Evolutionary conservation across 2,113 vertebrate genomes (phyloP), one percentile per base, ranked within the genome.

Genomic region (Crotophaga sulcirostris): DNA sequence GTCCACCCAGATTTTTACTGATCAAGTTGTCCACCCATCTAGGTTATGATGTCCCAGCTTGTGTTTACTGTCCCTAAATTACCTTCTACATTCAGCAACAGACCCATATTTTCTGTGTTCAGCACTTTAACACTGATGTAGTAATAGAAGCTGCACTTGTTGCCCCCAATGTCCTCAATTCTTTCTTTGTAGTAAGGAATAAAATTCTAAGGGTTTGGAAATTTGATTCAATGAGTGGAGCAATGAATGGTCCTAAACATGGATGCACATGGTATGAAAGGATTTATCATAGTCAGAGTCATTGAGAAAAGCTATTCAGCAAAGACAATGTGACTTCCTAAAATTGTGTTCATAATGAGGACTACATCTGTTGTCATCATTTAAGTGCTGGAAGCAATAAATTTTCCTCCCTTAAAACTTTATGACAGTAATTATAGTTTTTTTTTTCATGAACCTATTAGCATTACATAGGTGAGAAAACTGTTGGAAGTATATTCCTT

Each of bases 401-500:
- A 81, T 87, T 80, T 81, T 44, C 15, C 17, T 77, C 56, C 70
- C 49, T 64, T 86, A 89, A 94, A 92, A 80, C 25, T 89, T 84
- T 87, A 80, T 54, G 49, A 49, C 23, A 80, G 29, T 63, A 89
- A 91, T 89, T 70, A 69, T 3, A 34, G 9, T 31, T 60, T 81
- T 54, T 60, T 81, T 54, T 92, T 52, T 62, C 19, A 42, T 75
- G 4, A 75, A 70, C 13, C 13, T 16, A 40, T 88, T 88, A 85
- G 29, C 66, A n/a, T 66, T 82, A 70, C 10, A 62, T 38, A n/a
- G 25, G 11, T 64, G 34, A 90, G 33, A 67, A 72, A 73, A 26
- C 11, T 81, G 18, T 38, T 36, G 17, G n/a, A n/a, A 67, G 16
- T 56, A 40, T 70, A 67, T 59, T 64, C 10, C 1, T 40, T 77